These are phyloP conservation scores for Marisa cornuarietis DNA, from an alignment of 1,140 invertebrate genomes.

Conservation along the genomic window DNA sequence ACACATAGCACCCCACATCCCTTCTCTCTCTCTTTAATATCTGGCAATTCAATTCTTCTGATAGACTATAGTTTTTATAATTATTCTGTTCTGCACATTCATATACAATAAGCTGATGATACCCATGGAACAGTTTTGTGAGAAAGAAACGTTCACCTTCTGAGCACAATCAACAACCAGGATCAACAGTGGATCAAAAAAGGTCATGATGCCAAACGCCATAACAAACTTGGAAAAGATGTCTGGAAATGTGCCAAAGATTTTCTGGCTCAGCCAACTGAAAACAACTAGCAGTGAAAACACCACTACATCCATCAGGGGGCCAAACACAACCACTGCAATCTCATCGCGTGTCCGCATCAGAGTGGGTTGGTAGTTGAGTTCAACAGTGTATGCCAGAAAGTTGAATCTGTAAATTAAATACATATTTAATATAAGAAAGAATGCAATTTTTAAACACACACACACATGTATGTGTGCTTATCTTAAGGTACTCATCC, in stretches of 20 bases:
- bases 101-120: too few species aligned
- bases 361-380: conserved; percentile 61
- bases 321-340: conserved; percentile 56
- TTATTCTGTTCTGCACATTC: too few species aligned
- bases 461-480: too few species aligned
- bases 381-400: conserved; percentile 58
- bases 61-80: too few species aligned
- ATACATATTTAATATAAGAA: conserved; percentile 3
- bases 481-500: too few species aligned
- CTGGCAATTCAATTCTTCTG: not conserved
- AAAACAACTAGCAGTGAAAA: conserved; percentile 53
- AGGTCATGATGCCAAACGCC: conserved; percentile 53
- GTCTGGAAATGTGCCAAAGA: conserved; percentile 56
- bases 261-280: conserved; percentile 46
- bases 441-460: not conserved
- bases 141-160: not conserved
- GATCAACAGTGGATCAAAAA: conserved; percentile 57
- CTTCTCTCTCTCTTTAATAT: not conserved
- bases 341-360: conserved; percentile 56
- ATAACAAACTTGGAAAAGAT: conserved; percentile 60
- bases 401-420: conserved; percentile 56
- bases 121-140: too few species aligned
- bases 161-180: conserved; percentile 52
- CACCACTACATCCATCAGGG: conserved; percentile 49
- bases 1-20: too few species aligned